Evolutionary conservation across 2,888 invertebrate genomes (phyloP).

Genomic region (Drosophila tripunctata): DNA sequence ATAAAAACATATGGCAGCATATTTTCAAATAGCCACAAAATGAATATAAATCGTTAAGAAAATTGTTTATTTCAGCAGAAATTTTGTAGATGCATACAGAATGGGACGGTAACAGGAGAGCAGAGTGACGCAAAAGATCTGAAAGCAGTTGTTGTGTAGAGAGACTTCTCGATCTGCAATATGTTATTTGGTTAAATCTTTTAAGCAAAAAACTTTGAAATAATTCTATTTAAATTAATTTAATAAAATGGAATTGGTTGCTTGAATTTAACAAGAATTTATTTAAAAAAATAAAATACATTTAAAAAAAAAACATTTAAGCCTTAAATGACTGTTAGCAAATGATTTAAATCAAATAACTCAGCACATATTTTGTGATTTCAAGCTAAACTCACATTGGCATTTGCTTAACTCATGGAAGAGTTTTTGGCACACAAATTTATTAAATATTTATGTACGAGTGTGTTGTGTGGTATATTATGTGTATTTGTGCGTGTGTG

Average conservation of each 20-base stretch:
- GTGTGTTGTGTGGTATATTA: background rate
- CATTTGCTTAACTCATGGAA: slow-evolving; percentile 25
- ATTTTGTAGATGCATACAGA: no score
- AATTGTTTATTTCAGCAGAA: no score
- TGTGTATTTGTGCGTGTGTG: slow-evolving; percentile 11
- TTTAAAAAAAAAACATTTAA: background rate
- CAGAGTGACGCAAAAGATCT: no score
- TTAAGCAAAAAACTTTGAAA: background rate
- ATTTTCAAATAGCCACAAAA: background rate
- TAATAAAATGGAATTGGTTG: background rate
- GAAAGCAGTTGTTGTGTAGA: no score
- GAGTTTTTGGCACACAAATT: slow-evolving; percentile 35
- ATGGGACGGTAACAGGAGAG: no score
- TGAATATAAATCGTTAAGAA: no score
- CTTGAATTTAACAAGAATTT: background rate
- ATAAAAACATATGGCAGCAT: background rate
- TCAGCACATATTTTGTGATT: slow-evolving; percentile 1
- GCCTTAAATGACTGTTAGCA: background rate
- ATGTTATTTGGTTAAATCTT: no score
- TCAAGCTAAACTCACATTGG: slow-evolving; percentile 1
- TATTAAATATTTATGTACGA: slow-evolving; percentile 21
- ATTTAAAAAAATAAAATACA: background rate
- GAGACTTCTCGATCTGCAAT: no score
- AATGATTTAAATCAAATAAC: background rate
- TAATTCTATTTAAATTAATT: background rate